These are phyloP conservation scores for Montipora capitata DNA, from an alignment of 92 coral and sea anemone species.

Conservation along the genomic window DNA sequence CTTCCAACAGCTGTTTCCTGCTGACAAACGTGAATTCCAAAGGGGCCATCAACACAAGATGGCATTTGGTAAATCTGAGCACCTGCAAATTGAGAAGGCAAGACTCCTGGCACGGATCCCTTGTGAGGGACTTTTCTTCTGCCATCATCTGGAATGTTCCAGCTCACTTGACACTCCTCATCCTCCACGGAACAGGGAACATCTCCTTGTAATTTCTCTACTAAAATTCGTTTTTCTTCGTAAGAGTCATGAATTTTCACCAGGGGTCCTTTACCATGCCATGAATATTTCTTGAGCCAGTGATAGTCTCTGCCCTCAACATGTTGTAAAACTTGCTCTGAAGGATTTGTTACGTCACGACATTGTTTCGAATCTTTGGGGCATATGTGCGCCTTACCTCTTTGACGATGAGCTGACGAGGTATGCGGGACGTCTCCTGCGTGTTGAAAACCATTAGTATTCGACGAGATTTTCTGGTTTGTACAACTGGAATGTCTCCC, in stretches of 20 bases:
- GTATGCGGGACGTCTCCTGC: background rate
- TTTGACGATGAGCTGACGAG: background rate
- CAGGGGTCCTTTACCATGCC: background rate
- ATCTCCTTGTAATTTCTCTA: conserved; percentile 10
- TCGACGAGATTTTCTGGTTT: background rate
- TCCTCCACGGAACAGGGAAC: conserved; percentile 5
- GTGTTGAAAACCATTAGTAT: background rate
- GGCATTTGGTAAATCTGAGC: conserved; percentile 1
- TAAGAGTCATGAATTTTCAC: conserved; percentile 26
- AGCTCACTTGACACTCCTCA: too few species aligned
- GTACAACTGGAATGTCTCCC: background rate
- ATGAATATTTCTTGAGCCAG: background rate
- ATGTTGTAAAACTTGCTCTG: background rate
- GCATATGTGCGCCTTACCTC: background rate
- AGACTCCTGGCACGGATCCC: background rate
- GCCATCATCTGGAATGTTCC: background rate
- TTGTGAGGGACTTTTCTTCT: background rate
- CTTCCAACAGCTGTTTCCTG: conserved; percentile 41
- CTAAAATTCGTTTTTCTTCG: conserved; percentile 44
- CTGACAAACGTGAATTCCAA: background rate
- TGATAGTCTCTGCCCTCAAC: background rate
- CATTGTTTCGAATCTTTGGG: background rate
- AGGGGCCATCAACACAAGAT: background rate
- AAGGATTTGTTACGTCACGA: background rate
- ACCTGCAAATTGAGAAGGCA: background rate